Base-by-base conservation (phyloP, 2,888 invertebrate species). In the Eupithecia inturbata region DNA sequence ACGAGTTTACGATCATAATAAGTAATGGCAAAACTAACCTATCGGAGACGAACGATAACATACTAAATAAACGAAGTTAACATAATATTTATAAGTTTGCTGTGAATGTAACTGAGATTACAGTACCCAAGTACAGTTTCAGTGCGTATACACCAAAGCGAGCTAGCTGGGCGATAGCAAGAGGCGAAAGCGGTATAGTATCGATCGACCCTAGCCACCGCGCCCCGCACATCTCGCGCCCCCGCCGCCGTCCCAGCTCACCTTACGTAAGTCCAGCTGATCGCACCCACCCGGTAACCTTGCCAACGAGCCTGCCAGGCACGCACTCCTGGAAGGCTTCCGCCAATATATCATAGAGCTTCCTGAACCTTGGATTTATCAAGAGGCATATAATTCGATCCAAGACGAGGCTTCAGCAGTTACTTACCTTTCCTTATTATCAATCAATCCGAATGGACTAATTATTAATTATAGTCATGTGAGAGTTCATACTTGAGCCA, bases 221-320 rank as follows among this genome's bases (percentile, higher is more conserved):
- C 85, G 82, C 84, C 86, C 85, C 84, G 82, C 83, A 71, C 81
- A 74, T 57, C 83, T 77, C 81, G 83, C 81, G 82, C 80, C 82
- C 76, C 82, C 81, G 81, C 79, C 84, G 78, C 80, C 82, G 80
- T 80, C 85, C 84, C 88, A 86, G 85, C 86, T 84, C 85, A 89
- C 92, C 91, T 93, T 93, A 93, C 93, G 91, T 93, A 93, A 93
- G 91, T 88, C 91, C 93, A 93, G 93, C 93, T 93, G 93, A 93
- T 93, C 92, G 89, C 90, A 89, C 91, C 92, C 91, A 89, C 91
- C 92, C 91, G 82, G 92, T 93, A 93, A 93, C 93, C 93, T 93
- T 93, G 92, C 87, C 89, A 91, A 93, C 92, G 88, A 87, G 88
- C 88, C 87, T 86, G 77, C 64, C 74, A 85, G 87, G 90, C 89